Base-by-base conservation (phyloP, 2,797 vertebrate genomes). In the Myotis pilosus region DNA sequence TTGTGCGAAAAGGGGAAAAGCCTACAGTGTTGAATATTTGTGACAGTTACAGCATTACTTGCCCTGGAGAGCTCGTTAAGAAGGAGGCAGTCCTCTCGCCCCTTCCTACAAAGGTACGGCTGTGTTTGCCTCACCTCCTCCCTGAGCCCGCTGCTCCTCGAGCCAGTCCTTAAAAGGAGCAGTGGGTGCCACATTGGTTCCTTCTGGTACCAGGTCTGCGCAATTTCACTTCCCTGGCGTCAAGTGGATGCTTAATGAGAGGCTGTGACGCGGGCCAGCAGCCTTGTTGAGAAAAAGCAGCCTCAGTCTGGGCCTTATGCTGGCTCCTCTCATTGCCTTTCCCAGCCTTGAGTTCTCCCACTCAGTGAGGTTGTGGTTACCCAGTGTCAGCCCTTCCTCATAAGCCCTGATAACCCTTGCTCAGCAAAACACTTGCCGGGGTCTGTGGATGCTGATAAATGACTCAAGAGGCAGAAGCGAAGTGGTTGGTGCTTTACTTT, bases 151-250 rank as follows among this genome's bases (percentile, higher is more conserved):
- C 88, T 74, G 88, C 76, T 93, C 64, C 80, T 93, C 49, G 0
- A 94, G 84, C 91, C 93, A 86, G 96, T 72, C 97, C 97, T 97
- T 97, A 97, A 97, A 97, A 97, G 97, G 97, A 97, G 94, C 92
- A 68, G 84, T 87, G 91, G 95, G 87, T 95, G 97, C 95, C 96
- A 96, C 95, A 11, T 81, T 89, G 91, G 87, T 89, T 91, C 95
- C 89, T 89, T 68, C 94, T 96, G 92, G 96, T 96, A 96, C 96
- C 96, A 96, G 95, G 94, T 85, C 97, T 97, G 97, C 2, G 38
- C 92, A 97, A 10, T 96, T 94, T 97, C 96, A 97, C 92, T 93
- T 87, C 44, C 64, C 92, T 1, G 69, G 97, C 64, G 74, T 96
- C 96, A 94, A 97, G 94, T 87, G 92, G 94, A 87, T 95, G 81